Conservation (phyloP, 2,113 vertebrate genomes). For the Mastomys natalensis region DNA sequence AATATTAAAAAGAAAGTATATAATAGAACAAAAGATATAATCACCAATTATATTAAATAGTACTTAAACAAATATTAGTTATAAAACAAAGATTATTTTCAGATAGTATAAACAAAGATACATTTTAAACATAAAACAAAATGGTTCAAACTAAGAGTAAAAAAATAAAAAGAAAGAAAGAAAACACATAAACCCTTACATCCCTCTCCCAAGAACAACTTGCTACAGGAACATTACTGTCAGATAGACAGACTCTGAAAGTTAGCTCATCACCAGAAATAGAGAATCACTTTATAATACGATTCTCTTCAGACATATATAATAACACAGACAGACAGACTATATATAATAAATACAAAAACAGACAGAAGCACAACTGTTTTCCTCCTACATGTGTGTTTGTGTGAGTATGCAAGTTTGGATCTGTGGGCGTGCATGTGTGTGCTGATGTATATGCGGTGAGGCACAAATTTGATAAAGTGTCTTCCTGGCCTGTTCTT, state of each 20-base stretch:
- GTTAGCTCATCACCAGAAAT: background rate
- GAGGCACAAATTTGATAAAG: background rate
- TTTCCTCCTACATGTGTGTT: background rate
- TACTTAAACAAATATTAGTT: background rate
- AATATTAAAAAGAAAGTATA: background rate
- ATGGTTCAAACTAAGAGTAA: background rate
- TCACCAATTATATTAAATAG: background rate
- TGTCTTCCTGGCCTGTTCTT: background rate
- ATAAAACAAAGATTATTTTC: background rate
- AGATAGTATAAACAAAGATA: background rate
- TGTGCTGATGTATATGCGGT: background rate
- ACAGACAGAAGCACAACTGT: background rate
- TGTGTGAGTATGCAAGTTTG: background rate
- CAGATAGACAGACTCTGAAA: background rate
- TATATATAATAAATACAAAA: background rate
- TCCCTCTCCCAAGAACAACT: background rate
- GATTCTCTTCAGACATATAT: background rate
- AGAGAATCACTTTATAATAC: background rate
- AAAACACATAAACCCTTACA: background rate
- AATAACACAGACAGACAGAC: background rate
- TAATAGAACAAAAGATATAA: background rate
- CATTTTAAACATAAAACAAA: conserved; percentile 7
- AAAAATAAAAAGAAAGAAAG: background rate
- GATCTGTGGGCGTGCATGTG: background rate
- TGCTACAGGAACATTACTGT: background rate